A percentile compares a stretch with the other conserved stretches of the same genome.
Conservation (phyloP, 2,888 invertebrate species). For the Drosophila nr. perissopoda region DNA sequence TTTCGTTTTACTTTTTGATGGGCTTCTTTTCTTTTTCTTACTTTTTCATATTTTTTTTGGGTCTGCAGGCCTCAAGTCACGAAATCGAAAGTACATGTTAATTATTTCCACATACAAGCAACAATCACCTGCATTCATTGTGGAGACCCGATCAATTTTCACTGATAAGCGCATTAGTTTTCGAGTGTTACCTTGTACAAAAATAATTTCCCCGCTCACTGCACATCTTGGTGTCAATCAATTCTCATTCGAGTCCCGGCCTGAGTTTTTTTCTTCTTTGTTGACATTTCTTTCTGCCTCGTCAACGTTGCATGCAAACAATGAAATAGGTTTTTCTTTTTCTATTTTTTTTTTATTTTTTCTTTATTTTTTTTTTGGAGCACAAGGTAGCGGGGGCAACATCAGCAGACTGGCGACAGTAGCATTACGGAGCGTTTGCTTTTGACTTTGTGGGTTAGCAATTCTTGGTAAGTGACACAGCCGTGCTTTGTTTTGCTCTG, state of each 20-base stretch:
- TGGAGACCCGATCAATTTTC: conserved; percentile 62
- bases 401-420: conserved; percentile 64
- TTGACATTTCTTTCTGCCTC: conserved; percentile 70
- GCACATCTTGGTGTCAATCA: conserved; percentile 69
- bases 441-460: conserved; percentile 48
- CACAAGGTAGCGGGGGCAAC: conserved; percentile 5
- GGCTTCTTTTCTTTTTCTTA: conserved; percentile 41
- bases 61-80: conserved; percentile 47
- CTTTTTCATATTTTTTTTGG: neutral
- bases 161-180: conserved; percentile 73
- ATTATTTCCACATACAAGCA: conserved; percentile 74
- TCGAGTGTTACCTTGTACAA: conserved; percentile 63
- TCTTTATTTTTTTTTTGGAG: conserved; percentile 10
- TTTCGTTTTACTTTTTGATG: conserved; percentile 58
- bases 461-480: conserved; percentile 63
- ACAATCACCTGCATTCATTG: conserved; percentile 76
- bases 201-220: conserved; percentile 16
- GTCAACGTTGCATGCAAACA: conserved; percentile 75
- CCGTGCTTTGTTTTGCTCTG: conserved; percentile 25
- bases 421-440: conserved; percentile 69
- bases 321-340: conserved; percentile 45
- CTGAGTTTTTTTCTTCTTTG: conserved; percentile 34
- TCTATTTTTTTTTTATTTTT: neutral
- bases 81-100: conserved; percentile 81
- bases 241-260: conserved; percentile 45